Base-by-base conservation (phyloP, 1,140 invertebrate genomes). In the Potamilus streckersoni region DNA sequence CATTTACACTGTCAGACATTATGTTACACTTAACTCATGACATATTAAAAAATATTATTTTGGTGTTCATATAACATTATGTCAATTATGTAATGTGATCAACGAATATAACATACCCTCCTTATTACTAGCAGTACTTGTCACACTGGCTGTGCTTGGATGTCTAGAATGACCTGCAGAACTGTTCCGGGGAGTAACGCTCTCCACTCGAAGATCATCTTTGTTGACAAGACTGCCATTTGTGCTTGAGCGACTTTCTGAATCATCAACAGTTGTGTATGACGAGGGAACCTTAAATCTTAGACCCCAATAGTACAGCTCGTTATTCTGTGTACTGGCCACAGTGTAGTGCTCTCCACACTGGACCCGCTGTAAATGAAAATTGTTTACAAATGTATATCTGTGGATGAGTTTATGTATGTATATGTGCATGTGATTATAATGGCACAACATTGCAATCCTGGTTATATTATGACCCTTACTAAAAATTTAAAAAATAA, bases 301-400 rank as follows among this genome's bases (percentile, higher is more conserved):
- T 17, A 93, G 92, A 23, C 94, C 94, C 93, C 94, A 95, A 76
- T 94, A 92, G 69, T 93, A 93, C 2, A 95, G 88, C 72, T 93
- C 92, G 85, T 94, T 94, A 74, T 94, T 92, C 27, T 91, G 86
- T 2, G 93, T 94, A 59, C 91, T 92, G 59, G 92, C 92, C 49
- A 94, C 90, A 1, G 93, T 93, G 81, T 92, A 94, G 58, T 92
- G 92, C 56, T 93, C 91, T 31, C 93, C 93, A 88, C 93, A 94
- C 74, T 92, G 90, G 16, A 93, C 90, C 84, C 91, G 91, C 92
- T 93, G 78, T 58, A 74, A 70, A 69, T 23, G 19, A 31, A 31
- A 15, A 23, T 16, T 27, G 38, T 4, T 23, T 23, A 23, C 23
- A 23, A 23, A 23, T 23, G 23, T 23, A 23, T 23, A 23, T 23